Evolutionary conservation across 2,888 invertebrate genomes (phyloP), one percentile per base, ranked within the genome.

Genomic region (Drosophila diplacantha): DNA sequence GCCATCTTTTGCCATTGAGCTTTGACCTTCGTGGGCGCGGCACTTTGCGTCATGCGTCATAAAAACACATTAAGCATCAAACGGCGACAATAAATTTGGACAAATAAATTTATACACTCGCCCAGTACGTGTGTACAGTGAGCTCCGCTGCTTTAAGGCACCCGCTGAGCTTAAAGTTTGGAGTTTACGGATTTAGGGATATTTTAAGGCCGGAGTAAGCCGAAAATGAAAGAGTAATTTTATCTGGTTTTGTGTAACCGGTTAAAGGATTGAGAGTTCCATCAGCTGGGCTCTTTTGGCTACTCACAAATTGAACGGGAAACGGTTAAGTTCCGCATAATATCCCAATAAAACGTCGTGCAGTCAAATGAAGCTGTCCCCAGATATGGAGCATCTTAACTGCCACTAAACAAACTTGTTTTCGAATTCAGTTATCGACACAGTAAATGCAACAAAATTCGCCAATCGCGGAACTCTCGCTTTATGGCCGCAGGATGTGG

Each of bases 51-150:
- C 75, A 72, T 79, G 79, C 79, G 73, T 76, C 79, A 79, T 79
- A 79, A 79, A 75, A 76, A 67, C 68, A 76, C 76, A 75, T 78
- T 78, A 79, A 66, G 72, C 69, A 77, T 77, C 79, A 79, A 75
- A 71, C 75, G 72, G 70, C 74, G 67, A 72, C 77, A 79, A 78
- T 78, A 79, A 78, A 78, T 75, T 79, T 78, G 69, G 63, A 76
- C 72, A 75, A 73, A 76, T 73, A 76, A 60, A 73, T 69, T 56
- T 74, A 62, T 61, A 56, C 55, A 43, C 31, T 38, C 16, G 46
- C 49, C 20, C 18, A 6, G 37, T 60, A 49, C 44, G 58, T 51
- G 60, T n/a, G 46, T 41, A 46, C 34, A 39, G 46, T 59, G 38
- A 16, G 39, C 12, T 18, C 37, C n/a, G 20, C 11, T 3, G 31